phyloP scores from a whole-genome alignment of 2,113 vertebrate genomes.

The Holacanthus passer region DNA sequence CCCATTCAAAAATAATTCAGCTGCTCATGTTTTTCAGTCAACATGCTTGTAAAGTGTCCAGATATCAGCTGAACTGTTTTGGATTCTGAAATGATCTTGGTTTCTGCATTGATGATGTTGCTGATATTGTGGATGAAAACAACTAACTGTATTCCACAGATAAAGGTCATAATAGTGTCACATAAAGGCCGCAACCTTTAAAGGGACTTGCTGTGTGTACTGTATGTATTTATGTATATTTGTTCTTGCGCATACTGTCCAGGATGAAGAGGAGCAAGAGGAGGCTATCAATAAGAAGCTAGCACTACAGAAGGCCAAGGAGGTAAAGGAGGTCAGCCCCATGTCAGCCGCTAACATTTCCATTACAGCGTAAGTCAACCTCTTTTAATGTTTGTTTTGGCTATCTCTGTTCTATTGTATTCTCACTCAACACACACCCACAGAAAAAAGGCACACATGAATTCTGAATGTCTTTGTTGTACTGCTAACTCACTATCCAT shows the following conservation, averaged over 20 bases:
- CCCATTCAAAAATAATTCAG: background rate
- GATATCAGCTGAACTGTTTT: background rate
- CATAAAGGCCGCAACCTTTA: background rate
- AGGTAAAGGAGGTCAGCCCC: conserved; percentile 97
- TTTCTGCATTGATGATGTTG: background rate
- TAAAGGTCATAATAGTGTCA: background rate
- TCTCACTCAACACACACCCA: background rate
- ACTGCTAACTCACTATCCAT: background rate
- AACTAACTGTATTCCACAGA: background rate
- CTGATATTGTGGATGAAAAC: background rate
- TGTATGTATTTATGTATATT: background rate
- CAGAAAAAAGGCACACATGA: background rate
- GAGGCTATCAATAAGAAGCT: conserved; percentile 97
- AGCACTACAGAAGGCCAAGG: conserved; percentile 95
- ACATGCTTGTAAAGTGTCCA: background rate
- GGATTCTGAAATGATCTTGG: no score
- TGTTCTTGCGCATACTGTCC: conserved; percentile 14
- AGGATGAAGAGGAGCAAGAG: conserved; percentile 99
- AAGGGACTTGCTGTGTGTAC: background rate
- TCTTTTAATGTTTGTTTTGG: background rate
- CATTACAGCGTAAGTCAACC: conserved; percentile 92
- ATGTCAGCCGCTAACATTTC: conserved; percentile 96
- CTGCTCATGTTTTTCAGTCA: no score
- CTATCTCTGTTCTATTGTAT: background rate
- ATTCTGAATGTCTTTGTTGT: background rate